Base-by-base conservation (phyloP, 2,113 vertebrate genomes). In the Bucco capensis region DNA sequence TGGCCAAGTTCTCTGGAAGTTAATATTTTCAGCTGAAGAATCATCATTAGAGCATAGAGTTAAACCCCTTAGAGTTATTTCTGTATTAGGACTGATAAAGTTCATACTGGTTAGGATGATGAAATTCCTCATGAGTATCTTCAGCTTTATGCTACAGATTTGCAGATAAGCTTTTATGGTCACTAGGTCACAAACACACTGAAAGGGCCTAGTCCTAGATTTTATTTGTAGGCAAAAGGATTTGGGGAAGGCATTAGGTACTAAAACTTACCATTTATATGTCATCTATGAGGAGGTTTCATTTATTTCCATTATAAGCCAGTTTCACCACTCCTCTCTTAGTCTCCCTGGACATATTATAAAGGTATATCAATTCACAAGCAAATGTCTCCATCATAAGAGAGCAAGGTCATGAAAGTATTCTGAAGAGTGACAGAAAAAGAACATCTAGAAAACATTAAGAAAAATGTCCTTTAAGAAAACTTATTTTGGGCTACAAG, bases 141-240 rank as follows among this genome's bases (percentile, higher is more conserved):
- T 78, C 28, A 75, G 44, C 30, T 71, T 80, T 50, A 51, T 15
- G 21, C 21, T 42, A 35, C 9, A 42, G 30, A 50, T 64, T 80
- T 70, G 62, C 69, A 88, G 38, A 67, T 7, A 66, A 69, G 12
- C 16, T 71, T 70, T 58, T 31, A 27, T 0, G 1, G 12, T 61
- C 44, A 38, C 8, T 54, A 1, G 1, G 12, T 61, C 44, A 38
- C 8, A 58, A 1, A 1, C 18, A 47, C 6, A n/a, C 14, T 2
- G 6, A 37, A 53, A 76, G 18, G 2, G 18, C 12, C 24, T 54
- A 67, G 4, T 33, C 11, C 33, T 50, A 62, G 27, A 75, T 49
- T 25, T 83, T 17, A 70, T 15, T 27, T 58, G 33, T 24, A 51
- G 31, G 24, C 31, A 82, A 72, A 49, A 62, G 19, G 11, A 57